phyloP scores from a whole-genome alignment of 2,888 invertebrate species.

The Nemapogon koenigi region DNA sequence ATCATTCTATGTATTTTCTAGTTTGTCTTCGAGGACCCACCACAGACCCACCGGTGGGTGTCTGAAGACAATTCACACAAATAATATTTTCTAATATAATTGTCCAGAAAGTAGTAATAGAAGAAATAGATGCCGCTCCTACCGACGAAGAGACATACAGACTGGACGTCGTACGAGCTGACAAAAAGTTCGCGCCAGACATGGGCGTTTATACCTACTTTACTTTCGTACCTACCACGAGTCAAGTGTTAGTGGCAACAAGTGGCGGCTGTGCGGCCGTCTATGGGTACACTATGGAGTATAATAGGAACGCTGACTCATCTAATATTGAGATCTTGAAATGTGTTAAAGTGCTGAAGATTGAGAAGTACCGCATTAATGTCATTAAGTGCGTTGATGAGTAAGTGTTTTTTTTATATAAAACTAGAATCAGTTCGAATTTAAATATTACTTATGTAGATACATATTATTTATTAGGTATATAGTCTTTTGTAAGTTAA shows the following conservation, averaged over 20 bases:
- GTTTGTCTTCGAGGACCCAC: too few relatives aligned
- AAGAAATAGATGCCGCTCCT: conserved; percentile 30
- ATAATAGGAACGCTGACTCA: conserved; percentile 26
- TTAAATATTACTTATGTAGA: too few relatives aligned
- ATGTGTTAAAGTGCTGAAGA: conserved; percentile 54
- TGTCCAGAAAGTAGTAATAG: conserved; percentile 37
- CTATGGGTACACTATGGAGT: conserved; percentile 55
- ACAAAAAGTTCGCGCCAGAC: conserved; percentile 12
- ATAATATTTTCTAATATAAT: conserved; percentile 1
- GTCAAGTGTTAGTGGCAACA: conserved; percentile 56
- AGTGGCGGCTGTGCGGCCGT: conserved; percentile 52
- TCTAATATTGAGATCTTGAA: conserved; percentile 36
- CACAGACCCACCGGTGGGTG: too few relatives aligned
- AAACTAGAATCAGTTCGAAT: too few relatives aligned
- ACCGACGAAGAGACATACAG: conserved; percentile 24
- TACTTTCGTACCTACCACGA: conserved; percentile 51
- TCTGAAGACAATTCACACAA: too few relatives aligned
- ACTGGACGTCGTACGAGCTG: conserved; percentile 29
- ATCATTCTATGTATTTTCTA: too few relatives aligned
- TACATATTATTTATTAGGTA: too few relatives aligned
- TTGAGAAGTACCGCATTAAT: conserved; percentile 43
- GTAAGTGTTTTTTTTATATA: conserved; percentile 28
- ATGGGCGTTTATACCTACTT: conserved; percentile 54
- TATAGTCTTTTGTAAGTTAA: too few relatives aligned
- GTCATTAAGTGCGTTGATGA: conserved; percentile 56